Conservation (phyloP, 2,113 vertebrate species). For the Etia nguti region DNA sequence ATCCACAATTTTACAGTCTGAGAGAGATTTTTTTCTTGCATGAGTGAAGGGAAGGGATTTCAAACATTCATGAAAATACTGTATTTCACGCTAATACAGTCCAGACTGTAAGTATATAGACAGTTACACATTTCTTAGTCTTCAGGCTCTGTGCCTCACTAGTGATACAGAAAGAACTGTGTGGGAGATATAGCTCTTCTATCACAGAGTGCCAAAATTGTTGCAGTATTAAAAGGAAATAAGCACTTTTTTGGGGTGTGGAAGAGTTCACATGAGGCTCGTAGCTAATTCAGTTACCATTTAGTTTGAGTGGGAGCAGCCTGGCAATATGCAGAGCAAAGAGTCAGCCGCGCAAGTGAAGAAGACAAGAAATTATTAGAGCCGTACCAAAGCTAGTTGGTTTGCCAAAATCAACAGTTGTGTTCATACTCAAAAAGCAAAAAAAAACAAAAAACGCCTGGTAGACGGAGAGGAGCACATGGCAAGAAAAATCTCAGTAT, state of each 20-base stretch:
- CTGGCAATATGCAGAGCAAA: neutral
- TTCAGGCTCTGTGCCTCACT: neutral
- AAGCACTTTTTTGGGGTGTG: neutral
- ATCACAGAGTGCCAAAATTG: neutral
- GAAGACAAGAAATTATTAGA: neutral
- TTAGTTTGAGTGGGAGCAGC: neutral
- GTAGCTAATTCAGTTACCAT: neutral
- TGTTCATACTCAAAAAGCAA: neutral
- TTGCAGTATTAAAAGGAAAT: neutral
- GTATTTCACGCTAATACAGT: neutral
- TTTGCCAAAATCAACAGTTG: neutral
- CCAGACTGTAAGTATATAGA: neutral
- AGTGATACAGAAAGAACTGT: neutral
- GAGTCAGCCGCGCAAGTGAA: neutral
- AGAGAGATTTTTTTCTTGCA: neutral
- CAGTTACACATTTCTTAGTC: neutral
- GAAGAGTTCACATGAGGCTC: neutral
- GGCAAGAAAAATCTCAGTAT: neutral
- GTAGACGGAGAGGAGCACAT: neutral
- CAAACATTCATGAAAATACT: neutral
- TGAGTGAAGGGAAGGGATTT: neutral
- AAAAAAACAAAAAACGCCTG: neutral
- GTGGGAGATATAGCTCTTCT: neutral
- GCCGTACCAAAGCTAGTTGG: neutral
- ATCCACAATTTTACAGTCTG: neutral